Conservation (phyloP, 2,888 invertebrate species). For the Brachylomia viminalis region DNA sequence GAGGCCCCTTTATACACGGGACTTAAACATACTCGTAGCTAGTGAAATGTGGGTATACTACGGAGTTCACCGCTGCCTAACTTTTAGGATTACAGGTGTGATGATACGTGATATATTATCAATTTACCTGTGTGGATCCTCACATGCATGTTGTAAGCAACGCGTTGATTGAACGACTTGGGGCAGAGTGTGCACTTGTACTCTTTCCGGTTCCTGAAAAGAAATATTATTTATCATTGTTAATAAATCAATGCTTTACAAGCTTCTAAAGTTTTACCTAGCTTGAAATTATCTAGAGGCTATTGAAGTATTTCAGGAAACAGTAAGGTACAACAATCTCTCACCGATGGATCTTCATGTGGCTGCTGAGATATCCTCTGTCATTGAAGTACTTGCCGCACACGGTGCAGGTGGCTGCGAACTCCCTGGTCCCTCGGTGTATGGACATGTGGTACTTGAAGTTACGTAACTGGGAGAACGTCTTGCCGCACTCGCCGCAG, state of each 20-base stretch:
- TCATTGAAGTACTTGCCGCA: constrained; percentile 96
- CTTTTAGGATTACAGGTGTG: background rate
- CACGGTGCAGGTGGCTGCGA: constrained; percentile 92
- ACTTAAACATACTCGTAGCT: background rate
- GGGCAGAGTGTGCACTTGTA: constrained; percentile 95
- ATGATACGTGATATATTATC: background rate
- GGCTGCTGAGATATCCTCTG: constrained; percentile 95
- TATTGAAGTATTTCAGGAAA: background rate
- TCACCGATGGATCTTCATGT: constrained; percentile 95
- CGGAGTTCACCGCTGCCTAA: background rate
- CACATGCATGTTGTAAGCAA: constrained; percentile 97
- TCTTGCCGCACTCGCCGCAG: constrained; percentile 94
- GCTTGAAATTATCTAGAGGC: background rate
- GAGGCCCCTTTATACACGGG: background rate
- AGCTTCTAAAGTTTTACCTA: background rate
- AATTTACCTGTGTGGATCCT: constrained; percentile 93
- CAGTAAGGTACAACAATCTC: background rate
- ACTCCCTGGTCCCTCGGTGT: constrained; percentile 95
- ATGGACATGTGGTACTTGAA: constrained; percentile 96
- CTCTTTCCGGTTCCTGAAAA: constrained; percentile 93
- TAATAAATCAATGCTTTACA: background rate
- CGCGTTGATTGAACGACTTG: constrained; percentile 96
- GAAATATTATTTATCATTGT: background rate
- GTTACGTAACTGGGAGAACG: constrained; percentile 95
- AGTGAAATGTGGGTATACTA: background rate